A percentile compares a stretch with the other conserved stretches of the same genome.
phyloP scores from a whole-genome alignment of 2,888 invertebrate genomes.

The Teleogryllus oceanicus region DNA sequence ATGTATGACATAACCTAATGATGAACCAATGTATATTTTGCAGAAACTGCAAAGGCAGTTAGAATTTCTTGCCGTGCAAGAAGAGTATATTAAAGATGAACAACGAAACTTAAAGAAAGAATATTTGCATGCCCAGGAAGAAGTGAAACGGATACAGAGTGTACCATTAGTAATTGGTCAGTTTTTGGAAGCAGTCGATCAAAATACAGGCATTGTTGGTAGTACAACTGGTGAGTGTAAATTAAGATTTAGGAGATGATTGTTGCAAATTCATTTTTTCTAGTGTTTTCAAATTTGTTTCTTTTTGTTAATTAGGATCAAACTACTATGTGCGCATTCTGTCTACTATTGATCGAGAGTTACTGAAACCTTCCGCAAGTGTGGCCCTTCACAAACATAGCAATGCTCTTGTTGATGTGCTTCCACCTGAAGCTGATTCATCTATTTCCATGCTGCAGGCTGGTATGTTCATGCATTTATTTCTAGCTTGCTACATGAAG shows the following conservation, averaged over 20 bases:
- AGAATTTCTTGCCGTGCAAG: conserved; percentile 97
- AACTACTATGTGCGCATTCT: conserved; percentile 98
- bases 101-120: conserved; percentile 98
- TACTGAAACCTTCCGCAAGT: conserved; percentile 95
- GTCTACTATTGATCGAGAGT: conserved; percentile 95
- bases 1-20: conserved; percentile 12
- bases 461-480: conserved; percentile 51
- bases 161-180: conserved; percentile 99
- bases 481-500: too few relatives aligned
- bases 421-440: conserved; percentile 98
- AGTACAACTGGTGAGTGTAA: conserved; percentile 73
- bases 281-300: background rate
- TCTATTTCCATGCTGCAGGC: conserved; percentile 98
- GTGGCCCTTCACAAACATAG: conserved; percentile 99
- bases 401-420: conserved; percentile 98
- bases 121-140: conserved; percentile 95
- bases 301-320: conserved; percentile 64
- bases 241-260: background rate
- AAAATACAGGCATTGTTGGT: conserved; percentile 98
- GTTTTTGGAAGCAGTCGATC: conserved; percentile 98
- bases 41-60: conserved; percentile 93
- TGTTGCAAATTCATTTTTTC: background rate
- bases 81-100: conserved; percentile 99
- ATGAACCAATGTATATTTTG: conserved; percentile 32
- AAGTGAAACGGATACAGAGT: conserved; percentile 97